phyloP scores from a whole-genome alignment of 2,797 vertebrate species.

The Myotis pilosus region DNA sequence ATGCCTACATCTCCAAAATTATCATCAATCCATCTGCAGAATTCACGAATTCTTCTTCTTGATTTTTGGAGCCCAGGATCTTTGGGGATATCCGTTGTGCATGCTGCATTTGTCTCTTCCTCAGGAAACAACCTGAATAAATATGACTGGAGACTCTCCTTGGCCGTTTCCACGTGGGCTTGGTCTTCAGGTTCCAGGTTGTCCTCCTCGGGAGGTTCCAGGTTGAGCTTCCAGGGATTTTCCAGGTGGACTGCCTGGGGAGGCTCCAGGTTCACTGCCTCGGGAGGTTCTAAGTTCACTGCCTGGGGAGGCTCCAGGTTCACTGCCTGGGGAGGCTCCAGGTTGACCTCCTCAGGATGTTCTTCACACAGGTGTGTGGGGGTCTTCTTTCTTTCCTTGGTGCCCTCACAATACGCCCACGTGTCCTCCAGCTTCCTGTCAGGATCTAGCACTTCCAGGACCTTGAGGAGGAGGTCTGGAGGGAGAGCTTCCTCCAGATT shows the following conservation, averaged over 20 bases:
- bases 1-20: neutral
- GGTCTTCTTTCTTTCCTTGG: neutral
- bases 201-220: neutral
- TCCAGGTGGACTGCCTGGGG: no score
- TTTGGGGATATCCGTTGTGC: fast-evolving
- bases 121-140: neutral
- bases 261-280: no score
- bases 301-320: no score
- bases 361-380: neutral
- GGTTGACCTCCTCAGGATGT: fast-evolving
- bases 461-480: constrained; percentile 83
- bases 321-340: neutral
- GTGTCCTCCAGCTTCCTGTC: constrained; percentile 73
- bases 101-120: neutral
- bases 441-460: constrained; percentile 83
- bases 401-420: neutral
- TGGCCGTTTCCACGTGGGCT: neutral
- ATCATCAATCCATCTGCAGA: neutral
- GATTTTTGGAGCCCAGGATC: neutral
- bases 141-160: neutral
- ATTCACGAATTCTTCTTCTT: neutral
- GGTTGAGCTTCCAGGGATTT: no score
- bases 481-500: constrained; percentile 81
- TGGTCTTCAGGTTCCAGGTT: fast-evolving
- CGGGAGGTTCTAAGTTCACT: no score